Conservation (phyloP, 2,797 vertebrate species). For the Catamblyrhynchus diadema region DNA sequence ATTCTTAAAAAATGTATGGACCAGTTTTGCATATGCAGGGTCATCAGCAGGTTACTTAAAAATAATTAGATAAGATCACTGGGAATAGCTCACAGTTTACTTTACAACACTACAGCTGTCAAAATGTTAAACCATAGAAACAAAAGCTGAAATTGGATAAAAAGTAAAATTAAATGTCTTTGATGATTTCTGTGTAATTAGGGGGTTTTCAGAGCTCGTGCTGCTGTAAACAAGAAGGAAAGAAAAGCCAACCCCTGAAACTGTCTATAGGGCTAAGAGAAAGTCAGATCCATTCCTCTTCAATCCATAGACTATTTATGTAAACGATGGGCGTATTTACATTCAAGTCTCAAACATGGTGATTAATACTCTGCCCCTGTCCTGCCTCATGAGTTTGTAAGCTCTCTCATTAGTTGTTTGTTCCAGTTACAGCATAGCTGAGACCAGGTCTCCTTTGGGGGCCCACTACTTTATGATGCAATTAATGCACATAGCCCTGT, state of each 20-base stretch:
- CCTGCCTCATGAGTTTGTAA: not conserved
- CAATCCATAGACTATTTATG: not conserved
- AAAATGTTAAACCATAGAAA: not conserved
- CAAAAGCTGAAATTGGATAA: not conserved
- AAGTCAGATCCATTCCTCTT: not conserved
- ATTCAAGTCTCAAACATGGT: not conserved
- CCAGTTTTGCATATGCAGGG: not conserved
- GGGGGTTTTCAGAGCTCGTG: not conserved
- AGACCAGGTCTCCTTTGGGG: not conserved
- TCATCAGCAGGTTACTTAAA: not conserved
- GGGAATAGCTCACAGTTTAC: not conserved
- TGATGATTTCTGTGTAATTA: not conserved
- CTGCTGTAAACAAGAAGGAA: not conserved
- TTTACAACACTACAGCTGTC: not conserved
- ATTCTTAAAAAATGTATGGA: not conserved
- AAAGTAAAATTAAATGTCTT: not conserved
- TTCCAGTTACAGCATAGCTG: conserved; percentile 12
- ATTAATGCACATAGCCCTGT: not conserved
- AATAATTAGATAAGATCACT: not conserved
- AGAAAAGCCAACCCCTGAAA: not conserved
- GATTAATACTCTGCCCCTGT: not conserved
- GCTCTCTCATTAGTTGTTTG: conserved; percentile 18
- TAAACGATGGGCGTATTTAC: not conserved
- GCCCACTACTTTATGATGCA: not conserved
- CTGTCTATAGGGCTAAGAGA: not conserved